Percentiles rank a stretch among this genome's conserved stretches.
Conservation (phyloP, 1,140 invertebrate species). For the Cydia splendana region DNA sequence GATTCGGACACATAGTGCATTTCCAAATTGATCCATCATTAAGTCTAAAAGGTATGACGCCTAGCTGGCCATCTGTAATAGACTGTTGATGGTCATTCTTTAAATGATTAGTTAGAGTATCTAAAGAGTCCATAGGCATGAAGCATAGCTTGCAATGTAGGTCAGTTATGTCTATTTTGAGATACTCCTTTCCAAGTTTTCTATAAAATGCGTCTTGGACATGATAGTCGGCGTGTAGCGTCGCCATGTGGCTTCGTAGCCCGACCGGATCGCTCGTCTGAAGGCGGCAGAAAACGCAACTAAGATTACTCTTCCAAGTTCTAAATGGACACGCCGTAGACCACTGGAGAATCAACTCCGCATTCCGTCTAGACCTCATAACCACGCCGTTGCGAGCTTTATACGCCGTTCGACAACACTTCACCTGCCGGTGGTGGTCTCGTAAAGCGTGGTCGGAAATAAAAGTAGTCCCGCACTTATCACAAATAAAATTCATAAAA, state of each 20-base stretch:
- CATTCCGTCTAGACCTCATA: slow-evolving; percentile 61
- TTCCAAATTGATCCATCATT: slow-evolving; percentile 69
- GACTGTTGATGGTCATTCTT: slow-evolving; percentile 67
- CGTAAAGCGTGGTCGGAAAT: slow-evolving; percentile 62
- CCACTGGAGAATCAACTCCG: slow-evolving; percentile 69
- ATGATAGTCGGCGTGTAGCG: slow-evolving; percentile 63
- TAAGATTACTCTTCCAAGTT: slow-evolving; percentile 71
- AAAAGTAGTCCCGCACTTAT: slow-evolving; percentile 70
- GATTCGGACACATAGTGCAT: slow-evolving; percentile 67
- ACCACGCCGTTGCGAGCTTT: slow-evolving; percentile 64
- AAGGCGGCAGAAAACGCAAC: slow-evolving; percentile 69
- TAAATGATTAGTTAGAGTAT: slow-evolving; percentile 62
- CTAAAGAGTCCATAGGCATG: slow-evolving; percentile 60
- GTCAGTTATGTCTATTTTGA: slow-evolving; percentile 71
- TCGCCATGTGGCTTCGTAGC: slow-evolving; percentile 59
- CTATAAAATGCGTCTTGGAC: slow-evolving; percentile 69
- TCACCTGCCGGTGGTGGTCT: slow-evolving; percentile 66
- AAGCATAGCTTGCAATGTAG: slow-evolving; percentile 72
- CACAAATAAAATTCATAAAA: slow-evolving; percentile 70
- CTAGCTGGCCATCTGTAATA: slow-evolving; percentile 63
- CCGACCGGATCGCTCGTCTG: slow-evolving; percentile 62
- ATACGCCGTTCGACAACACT: slow-evolving; percentile 66
- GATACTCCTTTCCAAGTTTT: slow-evolving; percentile 68
- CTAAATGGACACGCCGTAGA: slow-evolving; percentile 67
- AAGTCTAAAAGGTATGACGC: slow-evolving; percentile 64